Conservation (phyloP, 2,113 vertebrate genomes). For the Vicugna pacos region DNA sequence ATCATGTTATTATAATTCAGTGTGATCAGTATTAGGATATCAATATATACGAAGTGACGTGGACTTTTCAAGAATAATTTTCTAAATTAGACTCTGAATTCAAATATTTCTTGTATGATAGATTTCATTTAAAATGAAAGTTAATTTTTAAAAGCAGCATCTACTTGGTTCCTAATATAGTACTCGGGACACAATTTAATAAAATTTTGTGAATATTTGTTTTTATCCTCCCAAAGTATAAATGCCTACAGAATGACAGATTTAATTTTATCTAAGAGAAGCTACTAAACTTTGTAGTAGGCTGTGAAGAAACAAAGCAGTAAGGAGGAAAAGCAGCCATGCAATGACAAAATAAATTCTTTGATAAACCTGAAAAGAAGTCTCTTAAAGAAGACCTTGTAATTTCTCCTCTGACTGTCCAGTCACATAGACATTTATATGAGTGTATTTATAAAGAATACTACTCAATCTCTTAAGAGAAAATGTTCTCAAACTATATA, state of each 20-base stretch:
- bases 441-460: not conserved
- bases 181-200: not conserved
- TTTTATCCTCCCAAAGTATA: not conserved
- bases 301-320: constrained; percentile 20
- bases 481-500: not conserved
- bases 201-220: not conserved
- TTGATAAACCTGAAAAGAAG: constrained; percentile 3
- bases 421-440: not conserved
- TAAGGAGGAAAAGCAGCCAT: not conserved
- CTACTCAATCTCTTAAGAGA: not conserved
- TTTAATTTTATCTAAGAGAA: constrained; percentile 52
- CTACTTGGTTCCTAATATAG: not conserved
- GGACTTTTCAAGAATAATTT: not conserved
- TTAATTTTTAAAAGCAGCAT: not conserved
- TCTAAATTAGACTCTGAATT: not conserved
- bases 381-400: constrained; percentile 21
- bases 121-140: not conserved
- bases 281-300: constrained; percentile 2
- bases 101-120: not conserved
- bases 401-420: not conserved
- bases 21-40: not conserved
- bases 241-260: not conserved
- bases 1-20: not conserved
- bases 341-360: constrained; percentile 12
- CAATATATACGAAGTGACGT: not conserved